Base-by-base conservation (phyloP, 2,113 vertebrate species). In the Sinocyclocheilus anshuiensis region DNA sequence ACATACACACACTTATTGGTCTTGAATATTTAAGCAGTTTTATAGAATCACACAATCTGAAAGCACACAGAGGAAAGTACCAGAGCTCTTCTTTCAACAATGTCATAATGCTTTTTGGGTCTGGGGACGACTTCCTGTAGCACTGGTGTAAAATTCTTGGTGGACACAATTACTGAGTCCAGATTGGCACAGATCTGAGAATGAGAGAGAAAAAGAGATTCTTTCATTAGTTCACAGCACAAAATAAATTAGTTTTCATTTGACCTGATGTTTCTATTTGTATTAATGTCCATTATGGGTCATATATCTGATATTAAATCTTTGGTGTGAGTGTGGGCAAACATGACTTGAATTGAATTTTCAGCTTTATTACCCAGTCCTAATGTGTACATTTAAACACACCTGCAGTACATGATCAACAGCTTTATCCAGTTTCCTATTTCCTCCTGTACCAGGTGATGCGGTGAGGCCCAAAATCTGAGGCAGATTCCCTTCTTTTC, bases 401-500 rank as follows among this genome's bases (percentile, higher is more conserved):
- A 98, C 98, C 97, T 97, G 92, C 20, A 99, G 91, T 4, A 98
- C 93, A 69, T 99, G 96, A 0, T 94, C 83, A 8, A 96, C 90
- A 0, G 97, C 97, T 0, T 86, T 90, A 0, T 95, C 15, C 0
- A 96, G 92, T 10, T 24, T 89, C 12, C 55, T 94, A 59, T 94
- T 93, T 0, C 96, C 93, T 0, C 97, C 98, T 0, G 97, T 96
- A 2, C 98, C 97, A 0, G 96, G 97, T 0, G 97, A 99, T 0
- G 98, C 98, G 0, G 97, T 99, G 24, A 99, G 96, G 15, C 98
- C 98, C 88, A 99, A 94, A 86, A 99, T 89, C 92, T 98, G 98
- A 0, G 97, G 98, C 84, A 99, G 91, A 0, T 15, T 57, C 1
- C 0, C 3, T 1, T 86, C 83, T n/a, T 88, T 89, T 0, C 45